Base-by-base conservation (phyloP, 2,113 vertebrate genomes). In the Mustelus asterias region DNA sequence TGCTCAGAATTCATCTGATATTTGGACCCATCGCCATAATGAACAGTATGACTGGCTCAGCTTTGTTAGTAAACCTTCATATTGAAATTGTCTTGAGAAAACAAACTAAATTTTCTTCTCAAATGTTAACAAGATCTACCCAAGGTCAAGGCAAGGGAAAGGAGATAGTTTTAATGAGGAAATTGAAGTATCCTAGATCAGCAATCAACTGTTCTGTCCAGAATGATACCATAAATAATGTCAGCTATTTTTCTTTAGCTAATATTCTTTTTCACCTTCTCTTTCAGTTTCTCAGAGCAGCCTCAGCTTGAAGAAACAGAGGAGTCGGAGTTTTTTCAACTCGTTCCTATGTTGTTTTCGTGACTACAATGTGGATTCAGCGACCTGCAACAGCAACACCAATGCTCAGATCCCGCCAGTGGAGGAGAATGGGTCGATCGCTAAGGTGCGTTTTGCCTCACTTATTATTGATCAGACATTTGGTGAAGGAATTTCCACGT, bases 271-370 rank as follows among this genome's bases (percentile, higher is more conserved):
- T 2, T 93, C 33, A 22, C 67, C 2, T 65, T 93, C 69, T 33
- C 69, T 95, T 95, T 76, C 94, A 95, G 94, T 95, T 44, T 95
- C 94, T 72, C 94, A 95, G 94, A 72, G 94, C 96, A 98, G 98
- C 97, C 97, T 97, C 98, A 99, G 98, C 98, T 96, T 99, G 96
- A 99, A 99, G 98, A 99, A 99, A 97, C 99, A 99, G 96, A 98
- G 98, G 78, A 98, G 97, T 97, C 97, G 99, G 93, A 98, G 99
- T 97, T 98, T 99, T 97, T 99, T 99, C 97, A 99, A 98, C 97
- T 99, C 99, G 88, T 99, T 99, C 97, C 99, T 99, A 98, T 99
- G 99, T 98, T 99, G 99, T 97, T 99, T 99, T 97, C 99, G 99
- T 92, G 98, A 98, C 97, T 99, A 99, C 97, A 98, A 98, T 98